Evolutionary conservation across 2,888 invertebrate species (phyloP).

Genomic region (Aleiodes testaceus): DNA sequence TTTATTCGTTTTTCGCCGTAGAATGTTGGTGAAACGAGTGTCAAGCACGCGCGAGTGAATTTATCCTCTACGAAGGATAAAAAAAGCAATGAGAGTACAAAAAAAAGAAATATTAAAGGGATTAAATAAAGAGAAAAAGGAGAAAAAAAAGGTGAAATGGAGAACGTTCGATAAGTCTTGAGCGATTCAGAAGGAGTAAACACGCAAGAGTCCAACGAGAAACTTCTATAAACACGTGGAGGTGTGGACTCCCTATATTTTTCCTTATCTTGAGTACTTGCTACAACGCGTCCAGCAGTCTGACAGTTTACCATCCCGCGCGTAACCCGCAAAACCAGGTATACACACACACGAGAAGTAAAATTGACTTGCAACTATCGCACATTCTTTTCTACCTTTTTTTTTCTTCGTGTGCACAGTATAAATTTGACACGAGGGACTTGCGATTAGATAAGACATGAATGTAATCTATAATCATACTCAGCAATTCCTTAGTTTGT

Average conservation of each 20-base stretch:
- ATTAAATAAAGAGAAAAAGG: background rate
- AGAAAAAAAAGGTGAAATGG: constrained; percentile 1
- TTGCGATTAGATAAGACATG: constrained; percentile 17
- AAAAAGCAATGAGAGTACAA: background rate
- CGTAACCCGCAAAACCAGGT: constrained; percentile 26
- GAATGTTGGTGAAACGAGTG: constrained; percentile 19
- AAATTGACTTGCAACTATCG: constrained; percentile 30
- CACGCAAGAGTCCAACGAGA: constrained; percentile 23
- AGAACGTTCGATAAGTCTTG: constrained; percentile 28
- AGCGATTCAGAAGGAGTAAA: constrained; percentile 26
- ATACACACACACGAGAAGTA: constrained; percentile 13
- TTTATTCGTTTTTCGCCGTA: constrained; percentile 25
- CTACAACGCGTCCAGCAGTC: constrained; percentile 29
- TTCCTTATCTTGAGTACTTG: constrained; percentile 21
- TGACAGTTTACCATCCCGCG: constrained; percentile 15
- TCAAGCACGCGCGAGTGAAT: constrained; percentile 27
- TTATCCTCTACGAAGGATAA: background rate
- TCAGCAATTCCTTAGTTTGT: constrained; percentile 15
- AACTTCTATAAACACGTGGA: constrained; percentile 18
- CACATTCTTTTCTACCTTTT: too few species aligned
- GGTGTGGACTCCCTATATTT: constrained; percentile 14
- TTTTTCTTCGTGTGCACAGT: background rate
- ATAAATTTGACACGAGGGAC: constrained; percentile 7
- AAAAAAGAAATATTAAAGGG: background rate
- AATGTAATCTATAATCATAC: constrained; percentile 13